These are phyloP conservation scores for Xanthostigma xanthostigma DNA, from an alignment of 2,888 invertebrate species.

Conservation along the genomic window DNA sequence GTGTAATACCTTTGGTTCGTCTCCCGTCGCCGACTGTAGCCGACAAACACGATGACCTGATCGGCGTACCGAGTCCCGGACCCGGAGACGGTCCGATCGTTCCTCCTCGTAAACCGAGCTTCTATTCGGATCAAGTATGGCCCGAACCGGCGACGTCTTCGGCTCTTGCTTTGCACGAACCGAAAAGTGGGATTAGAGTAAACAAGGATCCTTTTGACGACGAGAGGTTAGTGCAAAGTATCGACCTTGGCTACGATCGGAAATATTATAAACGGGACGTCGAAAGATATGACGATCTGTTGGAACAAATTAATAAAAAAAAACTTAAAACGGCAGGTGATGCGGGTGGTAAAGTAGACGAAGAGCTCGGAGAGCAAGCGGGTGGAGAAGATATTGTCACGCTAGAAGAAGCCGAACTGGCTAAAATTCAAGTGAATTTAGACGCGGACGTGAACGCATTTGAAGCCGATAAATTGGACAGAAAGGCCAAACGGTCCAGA, in stretches of 20 bases:
- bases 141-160: conserved; percentile 20
- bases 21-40: not conserved
- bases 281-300: not conserved
- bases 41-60: not conserved
- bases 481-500: not conserved
- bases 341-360: not conserved
- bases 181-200: conserved; percentile 25
- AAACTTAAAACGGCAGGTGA: not conserved
- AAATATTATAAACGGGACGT: conserved; percentile 2
- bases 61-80: not conserved
- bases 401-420: no score
- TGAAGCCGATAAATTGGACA: not conserved
- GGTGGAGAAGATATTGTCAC: no score
- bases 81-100: not conserved
- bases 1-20: not conserved
- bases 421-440: no score
- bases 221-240: conserved; percentile 2
- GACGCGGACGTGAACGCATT: no score
- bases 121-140: conserved; percentile 11
- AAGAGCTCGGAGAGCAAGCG: no score
- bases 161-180: conserved; percentile 20
- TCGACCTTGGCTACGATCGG: conserved; percentile 5
- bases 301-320: not conserved
- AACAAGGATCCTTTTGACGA: conserved; percentile 14
- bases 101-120: conserved; percentile 1